A percentile compares a stretch with the other conserved stretches of the same genome.
These are phyloP conservation scores for Ormyrus rosae DNA, from an alignment of 2,888 invertebrate species.

Conservation along the genomic window DNA sequence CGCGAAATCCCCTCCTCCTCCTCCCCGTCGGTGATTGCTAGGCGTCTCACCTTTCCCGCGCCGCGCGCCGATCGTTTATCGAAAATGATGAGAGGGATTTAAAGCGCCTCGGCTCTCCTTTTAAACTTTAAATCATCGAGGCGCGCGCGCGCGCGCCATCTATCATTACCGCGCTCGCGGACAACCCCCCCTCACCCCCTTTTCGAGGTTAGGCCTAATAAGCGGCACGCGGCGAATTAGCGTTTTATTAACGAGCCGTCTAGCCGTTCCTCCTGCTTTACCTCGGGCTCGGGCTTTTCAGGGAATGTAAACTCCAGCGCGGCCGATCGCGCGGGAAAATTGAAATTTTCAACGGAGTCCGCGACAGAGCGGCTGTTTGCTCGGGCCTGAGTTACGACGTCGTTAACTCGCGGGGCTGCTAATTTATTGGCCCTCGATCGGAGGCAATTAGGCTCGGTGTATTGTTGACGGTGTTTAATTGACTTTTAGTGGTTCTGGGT, in stretches of 20 bases:
- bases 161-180: background rate
- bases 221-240: background rate
- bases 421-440: too few species aligned
- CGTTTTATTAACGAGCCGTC: slow-evolving; percentile 13
- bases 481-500: too few species aligned
- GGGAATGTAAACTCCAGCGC: too few species aligned
- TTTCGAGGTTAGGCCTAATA: slow-evolving; percentile 20
- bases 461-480: too few species aligned
- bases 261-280: background rate
- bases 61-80: slow-evolving; percentile 36
- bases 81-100: slow-evolving; percentile 36
- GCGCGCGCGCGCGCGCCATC: background rate
- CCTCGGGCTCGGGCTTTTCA: too few species aligned
- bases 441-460: too few species aligned
- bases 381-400: too few species aligned
- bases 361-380: too few species aligned
- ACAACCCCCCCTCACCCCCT: slow-evolving; percentile 12
- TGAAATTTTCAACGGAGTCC: too few species aligned
- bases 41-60: background rate
- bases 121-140: slow-evolving; percentile 29
- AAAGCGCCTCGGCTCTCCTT: slow-evolving; percentile 6
- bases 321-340: too few species aligned
- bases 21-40: background rate
- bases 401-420: too few species aligned
- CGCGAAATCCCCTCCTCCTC: background rate